These are phyloP conservation scores for Cantharis lateralis DNA, from an alignment of 2,888 invertebrate genomes.

Conservation along the genomic window DNA sequence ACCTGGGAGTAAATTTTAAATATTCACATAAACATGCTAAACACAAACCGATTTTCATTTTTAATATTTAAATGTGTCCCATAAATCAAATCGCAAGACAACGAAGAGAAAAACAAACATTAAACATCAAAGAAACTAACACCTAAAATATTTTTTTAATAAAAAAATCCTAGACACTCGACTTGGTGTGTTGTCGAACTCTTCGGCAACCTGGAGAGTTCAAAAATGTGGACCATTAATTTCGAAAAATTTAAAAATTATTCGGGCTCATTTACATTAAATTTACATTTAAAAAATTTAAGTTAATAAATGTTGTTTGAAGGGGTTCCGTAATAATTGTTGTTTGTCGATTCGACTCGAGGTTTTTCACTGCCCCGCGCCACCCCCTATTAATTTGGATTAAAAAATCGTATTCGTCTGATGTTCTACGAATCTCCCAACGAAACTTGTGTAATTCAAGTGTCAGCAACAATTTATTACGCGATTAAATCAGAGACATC, in stretches of 20 bases:
- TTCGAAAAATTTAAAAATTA: constrained; percentile 30
- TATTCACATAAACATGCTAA: constrained; percentile 27
- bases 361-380: background rate
- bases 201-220: constrained; percentile 34
- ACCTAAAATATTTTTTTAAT: constrained; percentile 27
- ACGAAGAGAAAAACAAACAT: constrained; percentile 28
- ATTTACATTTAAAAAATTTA: constrained; percentile 31
- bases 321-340: background rate
- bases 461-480: constrained; percentile 2
- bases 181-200: background rate
- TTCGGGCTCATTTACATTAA: constrained; percentile 36
- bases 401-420: background rate
- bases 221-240: constrained; percentile 37
- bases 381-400: background rate
- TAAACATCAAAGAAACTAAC: constrained; percentile 31
- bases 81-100: constrained; percentile 21
- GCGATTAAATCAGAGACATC: constrained; percentile 15
- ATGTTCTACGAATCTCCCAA: background rate
- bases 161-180: background rate
- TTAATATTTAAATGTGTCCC: constrained; percentile 28
- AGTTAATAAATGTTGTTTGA: constrained; percentile 20
- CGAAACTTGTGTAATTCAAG: background rate
- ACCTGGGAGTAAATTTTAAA: constrained; percentile 9
- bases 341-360: background rate
- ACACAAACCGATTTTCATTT: constrained; percentile 26